Evolutionary conservation across 2,113 vertebrate species (phyloP).

Genomic region (Henicopernis longicauda): DNA sequence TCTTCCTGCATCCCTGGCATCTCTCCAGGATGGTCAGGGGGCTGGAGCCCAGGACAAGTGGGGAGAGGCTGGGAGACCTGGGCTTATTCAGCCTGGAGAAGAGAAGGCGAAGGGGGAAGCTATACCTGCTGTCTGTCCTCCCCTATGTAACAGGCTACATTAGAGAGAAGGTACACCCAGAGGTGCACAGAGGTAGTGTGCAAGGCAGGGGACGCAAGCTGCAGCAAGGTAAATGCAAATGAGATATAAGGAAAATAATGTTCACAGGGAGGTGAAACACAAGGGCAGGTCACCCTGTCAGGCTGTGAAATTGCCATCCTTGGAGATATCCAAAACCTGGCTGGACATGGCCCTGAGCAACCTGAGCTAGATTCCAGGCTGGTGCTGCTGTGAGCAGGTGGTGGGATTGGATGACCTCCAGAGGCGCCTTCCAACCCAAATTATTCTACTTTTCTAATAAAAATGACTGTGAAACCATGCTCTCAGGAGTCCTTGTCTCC

Average conservation of each 20-base stretch:
- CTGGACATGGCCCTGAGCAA: background rate
- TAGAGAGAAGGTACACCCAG: background rate
- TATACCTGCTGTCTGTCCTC: background rate
- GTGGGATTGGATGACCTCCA: conserved; percentile 16
- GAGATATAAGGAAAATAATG: background rate
- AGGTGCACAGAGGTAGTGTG: background rate
- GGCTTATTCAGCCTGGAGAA: background rate
- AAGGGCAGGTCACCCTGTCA: background rate
- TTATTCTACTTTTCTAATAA: background rate
- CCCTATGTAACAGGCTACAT: background rate
- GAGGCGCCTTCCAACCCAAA: background rate
- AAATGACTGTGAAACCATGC: background rate
- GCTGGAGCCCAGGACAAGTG: background rate
- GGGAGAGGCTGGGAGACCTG: background rate
- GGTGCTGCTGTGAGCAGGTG: background rate
- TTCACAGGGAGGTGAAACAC: background rate
- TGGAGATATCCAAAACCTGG: background rate
- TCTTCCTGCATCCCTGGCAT: background rate
- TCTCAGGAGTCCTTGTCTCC: background rate
- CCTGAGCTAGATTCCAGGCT: background rate
- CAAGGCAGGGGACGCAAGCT: background rate
- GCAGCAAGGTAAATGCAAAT: background rate
- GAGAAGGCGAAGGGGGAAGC: background rate
- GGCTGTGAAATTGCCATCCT: background rate
- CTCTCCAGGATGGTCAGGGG: background rate